These are phyloP conservation scores for Drosophila setosimentum DNA, from an alignment of 2,888 invertebrate genomes.

Conservation along the genomic window DNA sequence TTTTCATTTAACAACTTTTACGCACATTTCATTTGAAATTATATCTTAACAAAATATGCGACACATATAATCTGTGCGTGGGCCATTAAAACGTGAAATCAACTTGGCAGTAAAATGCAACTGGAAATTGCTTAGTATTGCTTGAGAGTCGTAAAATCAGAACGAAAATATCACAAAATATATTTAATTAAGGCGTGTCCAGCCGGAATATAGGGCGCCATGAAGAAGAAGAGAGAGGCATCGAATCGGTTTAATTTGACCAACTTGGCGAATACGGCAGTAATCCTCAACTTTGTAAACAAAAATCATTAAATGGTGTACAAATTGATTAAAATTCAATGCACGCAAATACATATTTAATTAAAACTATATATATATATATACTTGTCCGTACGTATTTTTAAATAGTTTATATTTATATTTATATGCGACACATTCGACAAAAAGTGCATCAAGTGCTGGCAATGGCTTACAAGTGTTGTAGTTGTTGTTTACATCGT, in stretches of 20 bases:
- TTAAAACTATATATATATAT: slow-evolving; percentile 50
- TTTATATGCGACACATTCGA: slow-evolving; percentile 42
- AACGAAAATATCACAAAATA: slow-evolving; percentile 33
- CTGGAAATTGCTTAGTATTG: slow-evolving; percentile 14
- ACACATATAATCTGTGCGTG: slow-evolving; percentile 11
- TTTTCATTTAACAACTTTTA: slow-evolving; percentile 32
- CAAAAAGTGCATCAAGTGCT: slow-evolving; percentile 50
- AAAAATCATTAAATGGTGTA: slow-evolving; percentile 48
- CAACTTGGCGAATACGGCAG: slow-evolving; percentile 32
- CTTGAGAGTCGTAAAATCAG: slow-evolving; percentile 34
- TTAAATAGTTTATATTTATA: slow-evolving; percentile 17
- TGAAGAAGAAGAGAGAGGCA: background rate
- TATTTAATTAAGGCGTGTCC: slow-evolving; percentile 50
- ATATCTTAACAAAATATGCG: slow-evolving; percentile 49
- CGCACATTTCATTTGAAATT: slow-evolving; percentile 47
- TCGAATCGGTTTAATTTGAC: slow-evolving; percentile 42
- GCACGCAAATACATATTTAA: slow-evolving; percentile 72
- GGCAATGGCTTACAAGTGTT: slow-evolving; percentile 41
- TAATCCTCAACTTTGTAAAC: slow-evolving; percentile 40
- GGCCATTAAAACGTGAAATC: slow-evolving; percentile 34
- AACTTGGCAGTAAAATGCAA: slow-evolving; percentile 34
- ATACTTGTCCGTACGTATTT: slow-evolving; percentile 5
- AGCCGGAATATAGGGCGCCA: slow-evolving; percentile 7
- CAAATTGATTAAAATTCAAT: slow-evolving; percentile 72
- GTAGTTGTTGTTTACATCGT: slow-evolving; percentile 64